Evolutionary conservation across 2,888 invertebrate genomes (phyloP).

Genomic region (Drosophila helvetica): DNA sequence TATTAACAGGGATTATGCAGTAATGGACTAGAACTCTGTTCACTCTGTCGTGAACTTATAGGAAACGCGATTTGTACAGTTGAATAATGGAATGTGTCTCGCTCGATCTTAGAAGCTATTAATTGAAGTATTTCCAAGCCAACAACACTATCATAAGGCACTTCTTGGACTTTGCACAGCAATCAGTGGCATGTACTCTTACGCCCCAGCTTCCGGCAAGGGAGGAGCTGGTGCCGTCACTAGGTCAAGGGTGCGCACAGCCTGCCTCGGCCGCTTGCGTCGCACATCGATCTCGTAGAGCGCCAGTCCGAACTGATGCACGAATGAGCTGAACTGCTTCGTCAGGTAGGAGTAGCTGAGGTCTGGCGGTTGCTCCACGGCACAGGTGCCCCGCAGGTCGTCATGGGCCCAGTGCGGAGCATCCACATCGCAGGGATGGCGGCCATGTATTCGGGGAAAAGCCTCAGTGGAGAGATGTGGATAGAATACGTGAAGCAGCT

Average conservation of each 20-base stretch:
- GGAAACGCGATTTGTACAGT: not conserved
- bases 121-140: slow-evolving; percentile 24
- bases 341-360: slow-evolving; percentile 73
- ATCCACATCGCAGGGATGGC: slow-evolving; percentile 82
- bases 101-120: slow-evolving; percentile 5
- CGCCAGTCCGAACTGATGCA: slow-evolving; percentile 85
- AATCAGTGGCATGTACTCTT: not conserved
- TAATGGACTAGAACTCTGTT: not conserved
- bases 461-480: slow-evolving; percentile 92
- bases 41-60: not conserved
- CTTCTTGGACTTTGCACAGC: slow-evolving; percentile 34
- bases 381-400: slow-evolving; percentile 79
- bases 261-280: slow-evolving; percentile 49
- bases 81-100: not conserved
- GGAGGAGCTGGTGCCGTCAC: slow-evolving; percentile 22
- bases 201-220: slow-evolving; percentile 53
- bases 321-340: slow-evolving; percentile 82
- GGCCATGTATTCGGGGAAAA: slow-evolving; percentile 86
- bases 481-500: slow-evolving; percentile 87
- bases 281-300: slow-evolving; percentile 84
- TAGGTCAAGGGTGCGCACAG: slow-evolving; percentile 4
- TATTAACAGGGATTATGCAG: not conserved
- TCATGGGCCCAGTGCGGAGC: slow-evolving; percentile 77
- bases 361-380: slow-evolving; percentile 64
- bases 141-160: slow-evolving; percentile 58